Percentiles rank a stretch among this genome's conserved stretches.
Conservation (phyloP, 2,888 invertebrate genomes). For the Ommatoiulus sabulosus region DNA sequence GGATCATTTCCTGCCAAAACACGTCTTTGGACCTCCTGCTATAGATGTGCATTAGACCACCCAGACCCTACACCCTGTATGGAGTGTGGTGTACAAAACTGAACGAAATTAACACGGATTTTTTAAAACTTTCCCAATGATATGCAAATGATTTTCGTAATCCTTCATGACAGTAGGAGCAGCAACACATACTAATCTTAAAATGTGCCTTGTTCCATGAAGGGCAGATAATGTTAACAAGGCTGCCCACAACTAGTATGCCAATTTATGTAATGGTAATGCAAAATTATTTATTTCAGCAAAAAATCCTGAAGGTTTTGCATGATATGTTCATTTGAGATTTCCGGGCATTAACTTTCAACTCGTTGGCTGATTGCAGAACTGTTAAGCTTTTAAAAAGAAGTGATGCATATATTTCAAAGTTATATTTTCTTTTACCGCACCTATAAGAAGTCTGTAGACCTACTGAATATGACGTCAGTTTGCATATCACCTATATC, state of each 20-base stretch:
- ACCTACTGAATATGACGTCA: no score
- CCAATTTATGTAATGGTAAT: neutral
- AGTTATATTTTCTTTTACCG: no score
- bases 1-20: constrained; percentile 24
- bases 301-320: neutral
- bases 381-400: no score
- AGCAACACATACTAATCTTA: neutral
- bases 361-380: neutral
- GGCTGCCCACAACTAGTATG: neutral
- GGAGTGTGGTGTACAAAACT: neutral
- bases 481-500: no score
- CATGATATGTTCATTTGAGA: neutral
- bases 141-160: neutral
- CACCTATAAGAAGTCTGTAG: no score
- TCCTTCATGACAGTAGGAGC: neutral
- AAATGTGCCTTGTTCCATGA: neutral
- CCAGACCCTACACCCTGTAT: neutral
- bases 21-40: constrained; percentile 5
- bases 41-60: neutral
- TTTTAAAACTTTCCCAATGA: constrained; percentile 1
- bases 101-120: neutral
- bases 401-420: no score
- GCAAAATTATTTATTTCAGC: neutral
- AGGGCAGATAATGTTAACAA: neutral
- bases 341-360: neutral